phyloP scores from a whole-genome alignment of 2,888 invertebrate species.

The Drosophila diplacantha region DNA sequence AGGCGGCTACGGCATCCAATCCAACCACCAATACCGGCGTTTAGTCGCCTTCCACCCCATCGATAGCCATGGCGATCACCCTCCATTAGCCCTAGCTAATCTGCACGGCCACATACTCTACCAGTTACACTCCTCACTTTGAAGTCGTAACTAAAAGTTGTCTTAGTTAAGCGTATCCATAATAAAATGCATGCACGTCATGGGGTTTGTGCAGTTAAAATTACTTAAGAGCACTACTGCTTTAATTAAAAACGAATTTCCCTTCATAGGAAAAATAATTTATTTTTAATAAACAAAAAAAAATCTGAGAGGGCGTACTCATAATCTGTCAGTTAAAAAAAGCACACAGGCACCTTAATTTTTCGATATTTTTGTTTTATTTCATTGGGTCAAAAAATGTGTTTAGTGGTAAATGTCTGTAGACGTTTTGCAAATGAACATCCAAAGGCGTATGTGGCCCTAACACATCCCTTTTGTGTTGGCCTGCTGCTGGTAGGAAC shows the following conservation, averaged over 20 bases:
- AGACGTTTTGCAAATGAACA: not conserved
- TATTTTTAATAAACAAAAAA: no score
- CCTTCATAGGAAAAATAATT: no score
- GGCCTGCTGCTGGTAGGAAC: not conserved
- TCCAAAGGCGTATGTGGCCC: not conserved
- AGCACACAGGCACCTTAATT: not conserved
- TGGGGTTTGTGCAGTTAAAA: not conserved
- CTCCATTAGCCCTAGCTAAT: not conserved
- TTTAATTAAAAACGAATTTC: no score
- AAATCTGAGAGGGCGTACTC: not conserved
- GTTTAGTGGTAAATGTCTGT: not conserved
- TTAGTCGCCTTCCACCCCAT: not conserved
- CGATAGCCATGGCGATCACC: not conserved
- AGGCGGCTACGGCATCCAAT: not conserved
- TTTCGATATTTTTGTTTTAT: not conserved
- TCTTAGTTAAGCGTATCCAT: not conserved
- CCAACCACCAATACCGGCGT: no score
- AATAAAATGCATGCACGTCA: conserved; percentile 4
- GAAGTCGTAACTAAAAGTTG: not conserved
- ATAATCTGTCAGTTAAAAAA: not conserved
- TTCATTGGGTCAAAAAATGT: not conserved
- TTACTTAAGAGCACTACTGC: not conserved
- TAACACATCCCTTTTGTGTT: not conserved
- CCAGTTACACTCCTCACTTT: no score
- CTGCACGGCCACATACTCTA: not conserved